Evolutionary conservation across 1,140 invertebrate species (phyloP), one percentile per base, ranked within the genome.

Genomic region (Anoplophora glabripennis): DNA sequence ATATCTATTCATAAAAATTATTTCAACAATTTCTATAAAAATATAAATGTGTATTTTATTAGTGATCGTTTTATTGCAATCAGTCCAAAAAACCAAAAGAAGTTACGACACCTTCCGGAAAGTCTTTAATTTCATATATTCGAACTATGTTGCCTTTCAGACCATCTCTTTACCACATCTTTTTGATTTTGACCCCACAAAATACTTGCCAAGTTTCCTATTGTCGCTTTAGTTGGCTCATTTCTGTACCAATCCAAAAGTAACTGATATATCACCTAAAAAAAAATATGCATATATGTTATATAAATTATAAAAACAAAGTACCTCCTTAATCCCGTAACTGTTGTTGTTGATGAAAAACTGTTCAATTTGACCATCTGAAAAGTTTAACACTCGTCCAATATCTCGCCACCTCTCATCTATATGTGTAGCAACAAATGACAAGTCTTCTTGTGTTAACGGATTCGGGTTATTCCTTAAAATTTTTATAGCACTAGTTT

Each of bases 131-230:
- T 28, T 5, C 5, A 28, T 3, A 28, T 28, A 28, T 28, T 28
- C 5, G 21, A 28, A 28, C 21, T 5, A 28, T 2, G 21, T 5
- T 28, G 21, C 5, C 21, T 28, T 28, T 28, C 21, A 34, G 52
- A 44, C 41, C 38, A 45, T 36, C 21, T 54, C 10, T n/a, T 34
- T 33, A 54, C 52, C 21, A 54, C 52, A 54, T 54, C 52, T 54
- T 54, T 54, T 44, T 54, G 52, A 40, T 54, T 45, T 33, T 42
- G 42, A 8, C 42, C 14, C 52, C 52, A 54, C n/a, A 54, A 54
- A 54, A 54, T 54, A 34, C 8, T 42, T 33, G 38, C 28, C 38
- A 54, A 40, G 14, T 42, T 54, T 12, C 52, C 41, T 7, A 54
- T 14, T 4, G 52, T 54, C 33, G 38, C 38, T 28, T 34, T 21